A percentile compares a stretch with the other conserved stretches of the same genome.
phyloP scores from a whole-genome alignment of 2,113 vertebrate species.

The Manacus vitellinus region DNA sequence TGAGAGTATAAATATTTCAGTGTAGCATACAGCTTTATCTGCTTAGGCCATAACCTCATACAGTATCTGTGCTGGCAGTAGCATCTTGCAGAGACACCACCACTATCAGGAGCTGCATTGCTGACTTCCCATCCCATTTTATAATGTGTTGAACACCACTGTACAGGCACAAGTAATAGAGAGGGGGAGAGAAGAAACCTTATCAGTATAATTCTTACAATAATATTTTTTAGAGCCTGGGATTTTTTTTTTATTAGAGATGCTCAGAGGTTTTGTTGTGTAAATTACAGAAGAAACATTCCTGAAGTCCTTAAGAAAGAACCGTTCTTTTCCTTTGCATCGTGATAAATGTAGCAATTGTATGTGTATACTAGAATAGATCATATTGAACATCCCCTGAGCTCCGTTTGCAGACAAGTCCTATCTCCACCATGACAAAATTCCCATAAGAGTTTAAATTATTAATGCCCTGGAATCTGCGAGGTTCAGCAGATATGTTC shows the following conservation, averaged over 20 bases:
- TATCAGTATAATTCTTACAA: constrained; percentile 18
- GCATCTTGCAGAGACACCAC: neutral
- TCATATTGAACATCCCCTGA: constrained; percentile 81
- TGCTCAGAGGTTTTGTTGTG: constrained; percentile 36
- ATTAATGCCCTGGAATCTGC: constrained; percentile 89
- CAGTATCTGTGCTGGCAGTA: neutral
- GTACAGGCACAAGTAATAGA: neutral
- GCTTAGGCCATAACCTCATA: neutral
- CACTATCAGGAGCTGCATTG: neutral
- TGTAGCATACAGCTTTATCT: neutral
- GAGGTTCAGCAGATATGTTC: constrained; percentile 86
- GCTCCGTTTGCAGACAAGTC: constrained; percentile 81
- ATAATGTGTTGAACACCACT: neutral
- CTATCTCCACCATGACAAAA: constrained; percentile 82
- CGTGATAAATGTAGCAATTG: constrained; percentile 67
- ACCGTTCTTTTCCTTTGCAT: constrained; percentile 38
- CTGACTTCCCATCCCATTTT: neutral
- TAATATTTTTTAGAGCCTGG: neutral
- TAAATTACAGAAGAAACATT: constrained; percentile 37
- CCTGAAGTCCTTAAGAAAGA: constrained; percentile 52
- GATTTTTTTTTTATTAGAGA: constrained; percentile 33
- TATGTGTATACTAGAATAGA: constrained; percentile 71
- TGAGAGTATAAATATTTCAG: neutral
- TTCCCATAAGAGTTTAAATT: constrained; percentile 90
- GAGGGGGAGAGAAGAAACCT: constrained; percentile 1